Percentiles rank a stretch among this genome's conserved stretches.
Evolutionary conservation across 2,888 invertebrate genomes (phyloP).

Genomic region (Acleris sparsana): DNA sequence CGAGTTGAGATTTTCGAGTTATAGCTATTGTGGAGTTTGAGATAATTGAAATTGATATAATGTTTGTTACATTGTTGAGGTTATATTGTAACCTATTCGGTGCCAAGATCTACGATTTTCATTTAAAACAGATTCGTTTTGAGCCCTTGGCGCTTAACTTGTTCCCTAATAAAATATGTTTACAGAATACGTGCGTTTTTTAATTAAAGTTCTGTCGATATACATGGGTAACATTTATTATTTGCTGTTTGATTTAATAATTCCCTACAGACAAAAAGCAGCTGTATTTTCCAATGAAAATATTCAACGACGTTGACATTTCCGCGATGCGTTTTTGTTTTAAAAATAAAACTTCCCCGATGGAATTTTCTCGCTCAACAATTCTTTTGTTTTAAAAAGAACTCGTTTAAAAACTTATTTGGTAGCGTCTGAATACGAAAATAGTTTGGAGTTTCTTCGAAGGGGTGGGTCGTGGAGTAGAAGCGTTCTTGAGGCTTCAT

Average conservation of each 20-base stretch:
- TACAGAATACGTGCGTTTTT: neutral
- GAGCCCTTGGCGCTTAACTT: too few species aligned
- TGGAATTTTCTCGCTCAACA: neutral
- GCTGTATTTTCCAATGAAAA: neutral
- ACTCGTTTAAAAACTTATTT: conserved; percentile 29
- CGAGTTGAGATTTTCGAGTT: conserved; percentile 32
- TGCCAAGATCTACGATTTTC: neutral
- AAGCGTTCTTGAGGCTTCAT: conserved; percentile 57
- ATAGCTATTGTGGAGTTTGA: conserved; percentile 17
- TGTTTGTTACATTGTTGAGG: conserved; percentile 19
- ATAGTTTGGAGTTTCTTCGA: conserved; percentile 55
- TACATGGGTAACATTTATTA: too few species aligned
- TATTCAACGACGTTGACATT: neutral
- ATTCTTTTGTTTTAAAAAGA: conserved; percentile 29
- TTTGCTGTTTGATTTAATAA: too few species aligned
- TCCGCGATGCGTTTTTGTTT: conserved; percentile 1
- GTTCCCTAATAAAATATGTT: too few species aligned
- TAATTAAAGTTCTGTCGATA: too few species aligned
- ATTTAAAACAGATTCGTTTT: neutral
- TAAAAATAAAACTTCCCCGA: neutral
- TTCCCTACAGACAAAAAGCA: neutral
- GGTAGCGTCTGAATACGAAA: conserved; percentile 46
- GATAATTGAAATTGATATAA: conserved; percentile 27
- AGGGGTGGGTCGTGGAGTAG: conserved; percentile 48
- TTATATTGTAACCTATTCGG: neutral